These are phyloP conservation scores for Drosophila chauvacae DNA, from an alignment of 1,140 invertebrate species.

Conservation along the genomic window DNA sequence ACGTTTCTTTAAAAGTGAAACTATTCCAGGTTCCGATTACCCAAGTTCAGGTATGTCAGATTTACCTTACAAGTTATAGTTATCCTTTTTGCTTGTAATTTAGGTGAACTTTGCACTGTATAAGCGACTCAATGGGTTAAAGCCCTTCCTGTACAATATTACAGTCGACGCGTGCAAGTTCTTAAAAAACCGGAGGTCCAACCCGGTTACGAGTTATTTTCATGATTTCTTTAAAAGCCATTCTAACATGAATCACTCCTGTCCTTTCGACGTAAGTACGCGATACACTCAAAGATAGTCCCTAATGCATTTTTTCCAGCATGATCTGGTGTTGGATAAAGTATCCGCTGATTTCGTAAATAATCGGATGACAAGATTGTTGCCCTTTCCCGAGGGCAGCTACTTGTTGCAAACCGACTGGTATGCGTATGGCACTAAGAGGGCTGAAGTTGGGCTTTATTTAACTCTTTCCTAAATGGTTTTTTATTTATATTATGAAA, in stretches of 20 bases:
- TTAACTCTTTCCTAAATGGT: background rate
- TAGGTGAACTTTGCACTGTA: constrained; percentile 6
- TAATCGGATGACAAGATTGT: background rate
- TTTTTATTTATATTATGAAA: too few species aligned
- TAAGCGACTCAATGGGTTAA: constrained; percentile 6
- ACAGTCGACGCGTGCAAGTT: constrained; percentile 10
- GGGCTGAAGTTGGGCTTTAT: background rate
- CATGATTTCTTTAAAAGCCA: background rate
- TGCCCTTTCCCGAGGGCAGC: constrained; percentile 3
- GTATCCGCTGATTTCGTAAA: background rate
- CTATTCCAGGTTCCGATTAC: background rate
- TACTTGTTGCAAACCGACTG: background rate
- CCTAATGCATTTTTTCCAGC: background rate
- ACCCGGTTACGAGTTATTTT: background rate
- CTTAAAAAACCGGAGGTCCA: background rate
- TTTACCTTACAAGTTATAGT: background rate
- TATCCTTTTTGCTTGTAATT: background rate
- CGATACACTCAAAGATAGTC: too few species aligned
- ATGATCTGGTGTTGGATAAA: constrained; percentile 1
- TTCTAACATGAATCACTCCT: constrained; percentile 19
- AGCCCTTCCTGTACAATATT: constrained; percentile 12
- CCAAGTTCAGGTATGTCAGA: background rate
- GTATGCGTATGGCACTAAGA: background rate
- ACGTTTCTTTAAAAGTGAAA: background rate
- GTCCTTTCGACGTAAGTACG: constrained; percentile 9